A percentile compares a stretch with the other conserved stretches of the same genome.
phyloP scores from a whole-genome alignment of 2,888 invertebrate genomes.

The Chymomyza amoena region DNA sequence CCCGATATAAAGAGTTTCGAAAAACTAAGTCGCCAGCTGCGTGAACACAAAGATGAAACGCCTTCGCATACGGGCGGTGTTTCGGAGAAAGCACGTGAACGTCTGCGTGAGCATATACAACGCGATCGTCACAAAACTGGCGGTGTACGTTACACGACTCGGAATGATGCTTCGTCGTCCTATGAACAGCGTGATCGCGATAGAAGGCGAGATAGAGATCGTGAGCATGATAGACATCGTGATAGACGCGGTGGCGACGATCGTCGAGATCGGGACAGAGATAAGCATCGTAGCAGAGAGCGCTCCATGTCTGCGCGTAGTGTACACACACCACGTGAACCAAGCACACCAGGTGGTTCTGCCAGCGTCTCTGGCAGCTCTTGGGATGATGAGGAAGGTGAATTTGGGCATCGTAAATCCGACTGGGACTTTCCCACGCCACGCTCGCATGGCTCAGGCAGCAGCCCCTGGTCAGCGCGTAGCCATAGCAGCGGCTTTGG shows the following conservation, averaged over 20 bases:
- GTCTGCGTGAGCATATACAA: slow-evolving; percentile 84
- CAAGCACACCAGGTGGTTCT: slow-evolving; percentile 87
- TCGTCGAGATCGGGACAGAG: slow-evolving; percentile 60
- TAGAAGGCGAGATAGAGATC: slow-evolving; percentile 62
- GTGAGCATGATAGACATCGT: slow-evolving; percentile 41
- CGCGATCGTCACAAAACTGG: slow-evolving; percentile 72
- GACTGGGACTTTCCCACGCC: slow-evolving; percentile 97
- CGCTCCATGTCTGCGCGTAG: slow-evolving; percentile 75
- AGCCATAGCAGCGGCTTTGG: slow-evolving; percentile 50
- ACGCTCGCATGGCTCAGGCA: slow-evolving; percentile 53
- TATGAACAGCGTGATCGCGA: slow-evolving; percentile 74
- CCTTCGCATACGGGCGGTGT: slow-evolving; percentile 97
- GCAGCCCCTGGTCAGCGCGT: slow-evolving; percentile 74
- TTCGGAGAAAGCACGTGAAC: slow-evolving; percentile 83
- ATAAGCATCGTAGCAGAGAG: slow-evolving; percentile 41
- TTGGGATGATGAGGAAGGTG: slow-evolving; percentile 84
- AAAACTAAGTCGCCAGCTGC: slow-evolving; percentile 83
- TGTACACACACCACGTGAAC: slow-evolving; percentile 83
- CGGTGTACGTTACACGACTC: slow-evolving; percentile 59
- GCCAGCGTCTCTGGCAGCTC: slow-evolving; percentile 81
- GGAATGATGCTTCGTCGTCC: slow-evolving; percentile 19
- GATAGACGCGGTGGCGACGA: slow-evolving; percentile 50
- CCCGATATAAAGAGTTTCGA: slow-evolving; percentile 75
- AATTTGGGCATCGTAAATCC: slow-evolving; percentile 80
- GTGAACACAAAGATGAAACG: slow-evolving; percentile 90